Base-by-base conservation (phyloP, 2,888 invertebrate genomes). In the Micoletzkya japonica region DNA sequence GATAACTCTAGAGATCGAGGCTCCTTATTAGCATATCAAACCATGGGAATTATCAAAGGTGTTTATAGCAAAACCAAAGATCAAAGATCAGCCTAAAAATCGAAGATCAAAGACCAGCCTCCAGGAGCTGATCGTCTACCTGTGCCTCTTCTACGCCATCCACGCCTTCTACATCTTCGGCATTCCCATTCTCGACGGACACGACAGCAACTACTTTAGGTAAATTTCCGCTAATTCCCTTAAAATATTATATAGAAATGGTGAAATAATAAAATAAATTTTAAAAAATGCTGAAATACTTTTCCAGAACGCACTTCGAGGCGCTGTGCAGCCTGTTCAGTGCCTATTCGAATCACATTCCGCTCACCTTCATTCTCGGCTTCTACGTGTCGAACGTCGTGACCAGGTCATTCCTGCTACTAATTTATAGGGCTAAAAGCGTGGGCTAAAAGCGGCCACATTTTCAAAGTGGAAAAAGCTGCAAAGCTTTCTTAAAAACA, bases 341-440 rank as follows among this genome's bases (percentile, higher is more conserved):
- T 59, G 74, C 72, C 57, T 82, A 79, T 74, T 77, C 79, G 4
- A 75, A 74, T 67, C 73, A 72, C 70, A 79, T 82, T 32, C 82
- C 81, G 0, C 59, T 82, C 49, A 80, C 77, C 6, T 80, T 82
- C 66, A 70, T 82, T 34, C 74, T 82, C 7, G 82, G 79, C 36
- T 81, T 81, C 72, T 82, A 80, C 71, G 80, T 82, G 10, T 76
- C 78, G 0, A 78, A 78, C 56, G 78, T 82, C 14, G 80, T 81
- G 30, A 74, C 77, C 2, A 73, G 79, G 79, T 77, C n/a, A n/a
- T n/a, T n/a, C n/a, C n/a, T n/a, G n/a, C n/a, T n/a, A n/a, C n/a
- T n/a, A n/a, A n/a, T n/a, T n/a, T n/a, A n/a, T n/a, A n/a, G n/a
- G n/a, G n/a, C n/a, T n/a, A n/a, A n/a, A n/a, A n/a, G n/a, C n/a